phyloP scores from a whole-genome alignment of 2,113 vertebrate genomes.

The Oryzias woworae region DNA sequence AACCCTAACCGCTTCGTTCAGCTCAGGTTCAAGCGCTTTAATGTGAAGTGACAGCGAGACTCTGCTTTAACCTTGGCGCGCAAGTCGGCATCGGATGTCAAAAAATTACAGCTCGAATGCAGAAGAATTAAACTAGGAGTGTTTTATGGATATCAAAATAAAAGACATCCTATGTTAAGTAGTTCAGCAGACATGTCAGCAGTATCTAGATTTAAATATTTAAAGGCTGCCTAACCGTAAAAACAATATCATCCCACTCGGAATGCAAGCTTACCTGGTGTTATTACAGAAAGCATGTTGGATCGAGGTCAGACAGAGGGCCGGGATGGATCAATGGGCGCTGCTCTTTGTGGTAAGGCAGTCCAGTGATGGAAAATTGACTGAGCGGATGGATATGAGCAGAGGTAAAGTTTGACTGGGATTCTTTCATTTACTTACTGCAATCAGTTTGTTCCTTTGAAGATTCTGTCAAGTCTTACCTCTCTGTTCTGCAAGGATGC shows the following conservation, averaged over 20 bases:
- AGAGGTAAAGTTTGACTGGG: slow-evolving; percentile 19
- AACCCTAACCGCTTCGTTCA: slow-evolving; percentile 29
- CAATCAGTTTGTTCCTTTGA: not conserved
- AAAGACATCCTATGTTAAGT: not conserved
- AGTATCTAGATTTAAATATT: slow-evolving; percentile 63
- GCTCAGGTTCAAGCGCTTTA: slow-evolving; percentile 25
- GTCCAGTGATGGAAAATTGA: slow-evolving; percentile 39
- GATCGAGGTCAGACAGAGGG: slow-evolving; percentile 32
- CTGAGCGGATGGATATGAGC: slow-evolving; percentile 23
- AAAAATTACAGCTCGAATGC: not conserved
- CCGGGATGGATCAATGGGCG: slow-evolving; percentile 26
- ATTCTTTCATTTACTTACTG: slow-evolving; percentile 35
- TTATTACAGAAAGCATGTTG: slow-evolving; percentile 54
- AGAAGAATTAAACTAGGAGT: no score
- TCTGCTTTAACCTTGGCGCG: not conserved
- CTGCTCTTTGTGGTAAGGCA: slow-evolving; percentile 49
- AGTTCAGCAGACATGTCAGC: slow-evolving; percentile 25
- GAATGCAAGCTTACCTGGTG: slow-evolving; percentile 44
- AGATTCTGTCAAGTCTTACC: not conserved
- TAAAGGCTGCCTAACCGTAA: slow-evolving; percentile 39
- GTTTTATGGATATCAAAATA: no score
- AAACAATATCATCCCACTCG: slow-evolving; percentile 55
- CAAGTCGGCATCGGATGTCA: not conserved
- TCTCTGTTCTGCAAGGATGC: not conserved
- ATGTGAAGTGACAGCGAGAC: slow-evolving; percentile 41